These are phyloP conservation scores for Bungarus multicinctus DNA, from an alignment of 2,113 vertebrate species.

Conservation along the genomic window DNA sequence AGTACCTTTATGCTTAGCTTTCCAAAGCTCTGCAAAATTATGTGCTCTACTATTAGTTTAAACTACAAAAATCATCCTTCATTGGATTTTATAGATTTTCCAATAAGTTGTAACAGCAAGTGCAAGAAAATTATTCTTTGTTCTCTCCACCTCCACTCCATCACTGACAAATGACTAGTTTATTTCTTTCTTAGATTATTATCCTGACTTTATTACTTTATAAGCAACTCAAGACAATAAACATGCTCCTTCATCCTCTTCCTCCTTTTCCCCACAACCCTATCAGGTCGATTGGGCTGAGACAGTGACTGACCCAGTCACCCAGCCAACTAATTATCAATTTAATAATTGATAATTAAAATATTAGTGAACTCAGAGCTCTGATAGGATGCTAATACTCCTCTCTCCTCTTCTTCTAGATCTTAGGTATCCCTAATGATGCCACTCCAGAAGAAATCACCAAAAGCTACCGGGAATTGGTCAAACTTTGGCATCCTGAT, in stretches of 20 bases:
- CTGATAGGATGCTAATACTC: fast-evolving
- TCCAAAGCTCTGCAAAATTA: background rate
- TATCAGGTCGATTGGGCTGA: background rate
- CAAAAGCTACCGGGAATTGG: constrained; percentile 76
- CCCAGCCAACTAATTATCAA: background rate
- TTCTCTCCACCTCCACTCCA: background rate
- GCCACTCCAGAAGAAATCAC: constrained; percentile 80
- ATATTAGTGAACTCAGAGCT: background rate
- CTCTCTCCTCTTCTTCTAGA: constrained; percentile 58
- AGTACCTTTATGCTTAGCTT: background rate
- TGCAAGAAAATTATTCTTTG: background rate
- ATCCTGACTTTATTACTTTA: background rate
- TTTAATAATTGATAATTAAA: background rate
- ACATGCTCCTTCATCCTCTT: background rate
- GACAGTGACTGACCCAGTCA: background rate
- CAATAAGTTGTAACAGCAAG: background rate
- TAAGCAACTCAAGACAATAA: background rate
- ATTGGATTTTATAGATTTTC: background rate
- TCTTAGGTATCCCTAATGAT: constrained; percentile 72
- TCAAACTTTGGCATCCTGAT: constrained; percentile 88
- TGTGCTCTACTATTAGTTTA: background rate
- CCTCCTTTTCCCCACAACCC: background rate
- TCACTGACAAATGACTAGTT: background rate
- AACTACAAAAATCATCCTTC: background rate
- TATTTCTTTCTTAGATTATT: background rate